A percentile compares a stretch with the other conserved stretches of the same genome.
Conservation (phyloP, 2,888 invertebrate species). For the Nomada flava region DNA sequence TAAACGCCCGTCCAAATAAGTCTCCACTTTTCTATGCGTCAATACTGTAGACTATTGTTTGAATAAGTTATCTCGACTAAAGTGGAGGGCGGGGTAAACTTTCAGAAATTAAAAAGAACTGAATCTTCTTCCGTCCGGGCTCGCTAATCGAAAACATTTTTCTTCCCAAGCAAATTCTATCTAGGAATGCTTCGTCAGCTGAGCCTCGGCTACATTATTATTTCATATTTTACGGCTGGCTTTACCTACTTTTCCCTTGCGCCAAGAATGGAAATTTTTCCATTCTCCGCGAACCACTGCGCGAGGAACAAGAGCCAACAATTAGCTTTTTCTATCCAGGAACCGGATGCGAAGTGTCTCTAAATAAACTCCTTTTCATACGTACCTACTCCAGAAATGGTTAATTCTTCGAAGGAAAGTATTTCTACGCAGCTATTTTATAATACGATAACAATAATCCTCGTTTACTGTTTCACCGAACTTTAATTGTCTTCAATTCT, state of each 20-base stretch:
- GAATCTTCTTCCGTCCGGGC: constrained; percentile 11
- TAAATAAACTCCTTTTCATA: background rate
- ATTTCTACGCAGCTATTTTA: background rate
- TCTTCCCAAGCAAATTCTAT: constrained; percentile 35
- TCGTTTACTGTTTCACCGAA: too few species aligned
- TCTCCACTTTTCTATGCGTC: constrained; percentile 44
- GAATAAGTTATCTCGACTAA: constrained; percentile 39
- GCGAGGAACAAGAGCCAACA: constrained; percentile 6
- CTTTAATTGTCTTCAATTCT: too few species aligned
- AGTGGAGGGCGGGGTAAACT: constrained; percentile 24
- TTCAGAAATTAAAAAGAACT: constrained; percentile 43
- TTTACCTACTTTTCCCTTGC: constrained; percentile 13
- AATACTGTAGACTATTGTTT: constrained; percentile 56
- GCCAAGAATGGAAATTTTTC: background rate
- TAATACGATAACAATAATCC: background rate
- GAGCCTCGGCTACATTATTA: constrained; percentile 31
- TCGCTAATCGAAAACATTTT: constrained; percentile 37
- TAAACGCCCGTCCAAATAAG: constrained; percentile 51
- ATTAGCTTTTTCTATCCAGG: constrained; percentile 10
- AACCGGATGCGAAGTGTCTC: background rate
- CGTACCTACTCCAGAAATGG: background rate
- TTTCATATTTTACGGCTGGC: constrained; percentile 31
- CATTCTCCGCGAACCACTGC: background rate
- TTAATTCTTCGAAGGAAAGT: background rate
- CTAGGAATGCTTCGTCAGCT: constrained; percentile 26